These are phyloP conservation scores for Pica pica DNA, from an alignment of 2,113 vertebrate species.

Conservation along the genomic window DNA sequence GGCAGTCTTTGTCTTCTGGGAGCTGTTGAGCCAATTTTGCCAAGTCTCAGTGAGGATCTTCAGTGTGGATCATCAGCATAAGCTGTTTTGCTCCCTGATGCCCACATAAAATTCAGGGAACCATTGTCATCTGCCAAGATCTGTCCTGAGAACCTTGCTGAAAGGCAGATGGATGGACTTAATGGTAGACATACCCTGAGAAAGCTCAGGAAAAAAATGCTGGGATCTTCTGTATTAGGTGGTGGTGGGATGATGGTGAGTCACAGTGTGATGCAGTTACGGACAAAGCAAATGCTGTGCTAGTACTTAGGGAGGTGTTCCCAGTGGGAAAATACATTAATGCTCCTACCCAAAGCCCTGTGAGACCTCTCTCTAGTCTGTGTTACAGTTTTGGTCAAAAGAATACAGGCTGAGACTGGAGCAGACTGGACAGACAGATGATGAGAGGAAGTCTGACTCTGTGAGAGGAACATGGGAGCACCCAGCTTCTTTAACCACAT, in stretches of 20 bases:
- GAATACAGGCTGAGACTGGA: not conserved
- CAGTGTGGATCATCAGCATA: not conserved
- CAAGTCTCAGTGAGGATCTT: not conserved
- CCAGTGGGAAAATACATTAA: too few species aligned
- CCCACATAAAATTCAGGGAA: not conserved
- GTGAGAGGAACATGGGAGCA: not conserved
- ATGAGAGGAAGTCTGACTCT: not conserved
- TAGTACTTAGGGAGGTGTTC: not conserved
- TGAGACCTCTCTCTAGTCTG: not conserved
- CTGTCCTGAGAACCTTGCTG: not conserved
- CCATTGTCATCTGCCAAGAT: not conserved
- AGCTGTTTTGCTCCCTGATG: not conserved
- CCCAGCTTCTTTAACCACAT: not conserved
- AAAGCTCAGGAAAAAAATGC: not conserved
- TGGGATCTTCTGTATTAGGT: not conserved
- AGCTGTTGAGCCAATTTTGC: not conserved
- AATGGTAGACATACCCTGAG: not conserved
- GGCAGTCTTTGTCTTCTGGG: not conserved
- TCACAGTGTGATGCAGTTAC: not conserved
- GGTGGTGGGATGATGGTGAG: not conserved
- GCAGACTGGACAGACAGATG: not conserved
- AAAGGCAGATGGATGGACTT: not conserved
- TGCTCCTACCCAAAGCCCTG: not conserved
- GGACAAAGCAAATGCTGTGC: not conserved
- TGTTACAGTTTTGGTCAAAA: not conserved